A percentile compares a stretch with the other conserved stretches of the same genome.
These are phyloP conservation scores for Macropus fuliginosus DNA, from an alignment of 2,797 vertebrate species.

Conservation along the genomic window DNA sequence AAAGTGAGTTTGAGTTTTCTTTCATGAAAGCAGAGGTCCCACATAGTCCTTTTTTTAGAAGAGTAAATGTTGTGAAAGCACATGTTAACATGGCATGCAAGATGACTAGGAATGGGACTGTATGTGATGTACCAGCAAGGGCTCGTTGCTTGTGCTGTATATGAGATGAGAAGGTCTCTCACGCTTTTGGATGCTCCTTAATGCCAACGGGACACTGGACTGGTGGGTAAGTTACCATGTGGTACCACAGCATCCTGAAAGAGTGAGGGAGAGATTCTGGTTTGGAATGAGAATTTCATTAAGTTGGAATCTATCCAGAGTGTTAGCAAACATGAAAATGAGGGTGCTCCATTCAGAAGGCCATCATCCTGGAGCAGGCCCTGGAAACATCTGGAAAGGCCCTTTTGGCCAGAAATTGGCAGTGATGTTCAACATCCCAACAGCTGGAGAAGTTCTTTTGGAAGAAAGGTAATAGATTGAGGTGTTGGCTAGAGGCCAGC, in stretches of 20 bases:
- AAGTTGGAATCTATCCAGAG: too few species aligned
- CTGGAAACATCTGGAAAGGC: slow-evolving; percentile 31
- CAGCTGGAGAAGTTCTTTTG: neutral
- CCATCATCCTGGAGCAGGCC: neutral
- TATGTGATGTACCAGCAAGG: too few species aligned
- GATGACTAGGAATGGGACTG: neutral
- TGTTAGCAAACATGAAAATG: too few species aligned
- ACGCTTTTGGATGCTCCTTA: neutral
- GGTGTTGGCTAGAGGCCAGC: slow-evolving; percentile 26
- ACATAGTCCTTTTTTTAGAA: neutral
- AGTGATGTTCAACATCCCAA: slow-evolving; percentile 57
- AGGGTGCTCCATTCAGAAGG: too few species aligned
- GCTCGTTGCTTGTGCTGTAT: too few species aligned
- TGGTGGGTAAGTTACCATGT: too few species aligned
- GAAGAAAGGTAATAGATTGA: neutral
- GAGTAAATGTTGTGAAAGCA: neutral
- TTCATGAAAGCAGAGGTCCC: neutral
- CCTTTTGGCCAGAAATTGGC: slow-evolving; percentile 78
- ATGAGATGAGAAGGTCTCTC: too few species aligned
- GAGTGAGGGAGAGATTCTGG: too few species aligned
- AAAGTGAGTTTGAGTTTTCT: neutral
- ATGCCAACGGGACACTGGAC: too few species aligned
- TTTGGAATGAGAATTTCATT: too few species aligned
- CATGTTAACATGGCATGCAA: neutral
- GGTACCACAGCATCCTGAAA: too few species aligned